Evolutionary conservation across 1,140 invertebrate species (phyloP), one percentile per base, ranked within the genome.

Genomic region (Drosophila lacteicornis): DNA sequence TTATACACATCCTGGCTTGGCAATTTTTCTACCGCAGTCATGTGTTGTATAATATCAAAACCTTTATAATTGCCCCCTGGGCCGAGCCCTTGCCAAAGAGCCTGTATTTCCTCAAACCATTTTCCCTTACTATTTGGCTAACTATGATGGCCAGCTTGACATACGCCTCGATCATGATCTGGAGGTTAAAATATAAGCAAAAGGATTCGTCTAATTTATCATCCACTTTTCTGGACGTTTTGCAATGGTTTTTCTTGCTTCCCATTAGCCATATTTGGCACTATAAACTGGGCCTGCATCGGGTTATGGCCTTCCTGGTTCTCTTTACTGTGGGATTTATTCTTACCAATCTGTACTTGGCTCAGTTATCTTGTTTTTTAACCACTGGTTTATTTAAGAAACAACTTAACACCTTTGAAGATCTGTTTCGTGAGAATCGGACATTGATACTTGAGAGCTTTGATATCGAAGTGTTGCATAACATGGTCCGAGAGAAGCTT

Each of bases 51-150:
- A 73, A 79, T 13, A 46, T 71, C n/a, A 79, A 73, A 40, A 53
- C 53, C 0, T 51, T 43, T 38, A 27, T 79, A 0, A 65, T 79
- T 30, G 76, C 71, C 3, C 76, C 76, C 11, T 79, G 67, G 77
- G 66, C 76, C 0, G 42, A 49, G 15, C 76, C 75, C 0, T 13
- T 79, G 53, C n/a, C 59, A 6, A 79, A 79, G 22, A 40, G 57
- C 15, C 22, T 63, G 1, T 79, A 79, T 17, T 71, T 79, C 15
- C 6, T 79, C 15, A 25, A 50, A 25, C 67, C 76, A 3, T 79
- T 79, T 22, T 12, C n/a, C 7, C 25, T 2, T 0, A 12, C 40
- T 15, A 40, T 63, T 25, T 79, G 76, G 76, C 4, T 58, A 6
- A 13, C 51, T 6, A 17, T 79, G 7, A 38, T 59, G 2, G 40